Percentiles rank a stretch among this genome's conserved stretches.
phyloP scores from a whole-genome alignment of 1,140 invertebrate species.

The Drosophila rufa region DNA sequence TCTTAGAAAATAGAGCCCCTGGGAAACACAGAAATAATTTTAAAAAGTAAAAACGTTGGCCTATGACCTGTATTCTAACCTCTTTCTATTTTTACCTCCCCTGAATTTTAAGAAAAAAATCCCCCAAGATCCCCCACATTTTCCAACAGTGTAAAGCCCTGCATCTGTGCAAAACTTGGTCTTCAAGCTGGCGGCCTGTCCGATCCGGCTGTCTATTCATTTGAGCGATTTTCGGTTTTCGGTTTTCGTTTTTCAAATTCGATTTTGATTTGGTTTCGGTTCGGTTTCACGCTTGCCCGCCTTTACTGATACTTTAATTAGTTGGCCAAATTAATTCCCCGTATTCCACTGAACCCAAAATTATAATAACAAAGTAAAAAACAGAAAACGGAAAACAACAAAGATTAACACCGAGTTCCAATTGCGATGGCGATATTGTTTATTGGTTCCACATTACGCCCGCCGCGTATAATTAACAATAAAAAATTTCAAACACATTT shows the following conservation, averaged over 20 bases:
- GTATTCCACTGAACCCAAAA: conserved; percentile 1
- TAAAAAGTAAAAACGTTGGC: too few relatives aligned
- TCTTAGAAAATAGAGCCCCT: background rate
- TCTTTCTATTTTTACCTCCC: too few relatives aligned
- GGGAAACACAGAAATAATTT: background rate
- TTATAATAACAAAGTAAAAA: background rate
- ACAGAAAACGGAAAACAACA: conserved; percentile 2
- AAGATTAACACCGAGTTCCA: conserved; percentile 48
- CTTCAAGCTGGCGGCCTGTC: conserved; percentile 50
- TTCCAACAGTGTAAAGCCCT: conserved; percentile 6
- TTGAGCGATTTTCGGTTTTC: conserved; percentile 30
- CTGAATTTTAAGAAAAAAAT: background rate
- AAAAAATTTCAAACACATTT: conserved; percentile 82
- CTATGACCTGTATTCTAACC: too few relatives aligned
- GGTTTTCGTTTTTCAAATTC: conserved; percentile 44
- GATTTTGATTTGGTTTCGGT: conserved; percentile 76
- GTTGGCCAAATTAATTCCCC: conserved; percentile 25
- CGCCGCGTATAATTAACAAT: conserved; percentile 70
- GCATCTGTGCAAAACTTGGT: conserved; percentile 6
- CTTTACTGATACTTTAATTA: conserved; percentile 39
- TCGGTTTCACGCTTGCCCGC: conserved; percentile 66
- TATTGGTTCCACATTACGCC: conserved; percentile 70
- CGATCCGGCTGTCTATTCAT: conserved; percentile 78
- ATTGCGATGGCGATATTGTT: conserved; percentile 58
- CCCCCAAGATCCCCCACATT: too few relatives aligned